A percentile compares a stretch with the other conserved stretches of the same genome.
phyloP scores from a whole-genome alignment of 2,113 vertebrate genomes.

The Thryonomys swinderianus region DNA sequence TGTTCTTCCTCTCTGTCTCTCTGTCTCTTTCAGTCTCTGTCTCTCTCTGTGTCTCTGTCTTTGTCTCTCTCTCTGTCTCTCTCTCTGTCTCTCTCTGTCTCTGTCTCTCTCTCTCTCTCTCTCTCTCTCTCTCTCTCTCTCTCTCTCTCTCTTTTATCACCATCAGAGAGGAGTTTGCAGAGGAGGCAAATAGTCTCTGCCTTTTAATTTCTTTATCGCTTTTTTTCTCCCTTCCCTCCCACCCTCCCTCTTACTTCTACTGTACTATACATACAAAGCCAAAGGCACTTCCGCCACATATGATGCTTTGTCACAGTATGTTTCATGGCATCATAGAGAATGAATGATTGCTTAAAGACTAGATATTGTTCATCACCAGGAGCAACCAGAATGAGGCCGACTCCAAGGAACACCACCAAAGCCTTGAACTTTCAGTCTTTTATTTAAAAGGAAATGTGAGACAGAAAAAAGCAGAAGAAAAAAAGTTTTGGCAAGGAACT shows the following conservation, averaged over 20 bases:
- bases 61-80: no score
- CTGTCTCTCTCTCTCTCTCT: no score
- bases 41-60: no score
- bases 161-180: background rate
- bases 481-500: background rate
- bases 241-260: background rate
- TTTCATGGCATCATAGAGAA: background rate
- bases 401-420: background rate
- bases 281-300: background rate
- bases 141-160: no score
- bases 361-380: background rate
- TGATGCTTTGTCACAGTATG: background rate
- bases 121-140: no score
- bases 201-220: background rate
- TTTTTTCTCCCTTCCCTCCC: background rate
- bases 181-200: background rate
- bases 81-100: no score
- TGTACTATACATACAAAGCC: background rate
- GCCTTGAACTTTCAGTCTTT: background rate
- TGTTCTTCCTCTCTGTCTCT: no score
- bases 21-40: no score
- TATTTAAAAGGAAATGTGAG: background rate
- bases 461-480: background rate
- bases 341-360: background rate
- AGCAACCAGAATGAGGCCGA: background rate